Base-by-base conservation (phyloP, 2,888 invertebrate species). In the Hanleya hanleyi region DNA sequence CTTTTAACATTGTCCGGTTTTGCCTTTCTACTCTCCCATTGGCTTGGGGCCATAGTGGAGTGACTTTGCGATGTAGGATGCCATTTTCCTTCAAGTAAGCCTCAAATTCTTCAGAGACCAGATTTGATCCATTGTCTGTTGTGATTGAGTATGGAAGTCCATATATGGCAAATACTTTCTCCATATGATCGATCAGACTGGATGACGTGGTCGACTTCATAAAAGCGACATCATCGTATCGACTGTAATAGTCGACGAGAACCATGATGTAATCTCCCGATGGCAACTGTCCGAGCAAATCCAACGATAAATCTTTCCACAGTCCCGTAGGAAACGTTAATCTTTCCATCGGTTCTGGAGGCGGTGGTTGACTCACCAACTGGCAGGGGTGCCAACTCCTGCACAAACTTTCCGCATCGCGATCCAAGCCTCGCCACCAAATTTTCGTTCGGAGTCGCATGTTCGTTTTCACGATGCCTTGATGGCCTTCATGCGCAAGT, bases 1-100 rank as follows among this genome's bases (percentile, higher is more conserved):
- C 32, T 73, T 82, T 82, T 61, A 78, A 38, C 18, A 80, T 37
- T 18, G 76, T 71, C 22, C 71, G 7, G 70, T 83, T 81, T 38
- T 79, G 79, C n/a, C 77, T 36, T 65, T 81, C 76, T 6, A 78
- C 75, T 38, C 79, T 75, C 1, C 80, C 76, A 62, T 79, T 83
- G 29, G 78, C 79, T 9, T 69, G 67, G 15, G 81, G 77, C 36
- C 72, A 70, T 32, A 79, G 64, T 1, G 80, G 77, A 15, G 77
- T 77, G 12, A 64, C 73, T 5, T 15, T n/a, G n/a, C 61, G 41
- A 35, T 80, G 79, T 37, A 66, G 18, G 26, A 81, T 76, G 3
- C 71, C 75, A 36, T 77, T 72, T 36, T 71, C 74, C 32, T 32
- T 1, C 32, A 81, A 15, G 69, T 72, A 79, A 5, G 57, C 15